phyloP scores from a whole-genome alignment of 2,888 invertebrate genomes.

The Drosophila siamana region DNA sequence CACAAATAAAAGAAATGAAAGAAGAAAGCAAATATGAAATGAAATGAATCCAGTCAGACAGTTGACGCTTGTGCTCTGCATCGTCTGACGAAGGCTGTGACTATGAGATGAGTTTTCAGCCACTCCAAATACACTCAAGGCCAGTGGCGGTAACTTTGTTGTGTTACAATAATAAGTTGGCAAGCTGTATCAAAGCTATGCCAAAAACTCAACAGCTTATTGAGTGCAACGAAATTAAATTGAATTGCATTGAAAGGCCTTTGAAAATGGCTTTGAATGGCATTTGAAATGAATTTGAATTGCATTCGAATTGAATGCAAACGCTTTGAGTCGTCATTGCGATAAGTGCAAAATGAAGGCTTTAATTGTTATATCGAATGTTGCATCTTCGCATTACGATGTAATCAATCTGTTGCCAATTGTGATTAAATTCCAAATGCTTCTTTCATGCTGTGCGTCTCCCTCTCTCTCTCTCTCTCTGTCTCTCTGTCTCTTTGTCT shows the following conservation, averaged over 20 bases:
- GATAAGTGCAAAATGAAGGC: no score
- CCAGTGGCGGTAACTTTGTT: neutral
- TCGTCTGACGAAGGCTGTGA: no score
- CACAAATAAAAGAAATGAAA: neutral
- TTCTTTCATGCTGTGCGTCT: no score
- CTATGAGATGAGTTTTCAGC: no score
- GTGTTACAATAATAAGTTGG: no score
- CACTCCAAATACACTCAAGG: neutral
- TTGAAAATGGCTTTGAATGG: neutral
- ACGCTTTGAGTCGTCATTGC: neutral
- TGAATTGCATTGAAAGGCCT: neutral
- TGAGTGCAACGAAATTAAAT: no score
- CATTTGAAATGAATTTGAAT: neutral
- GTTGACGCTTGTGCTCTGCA: no score
- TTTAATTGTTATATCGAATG: neutral
- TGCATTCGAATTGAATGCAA: neutral
- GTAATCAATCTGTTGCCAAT: constrained; percentile 1
- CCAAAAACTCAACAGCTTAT: no score
- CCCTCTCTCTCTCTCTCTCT: no score
- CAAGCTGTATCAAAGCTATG: no score
- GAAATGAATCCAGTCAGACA: neutral
- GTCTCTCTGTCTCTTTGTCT: no score
- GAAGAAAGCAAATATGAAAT: neutral
- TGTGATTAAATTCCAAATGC: constrained; percentile 21
- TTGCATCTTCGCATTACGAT: neutral